Conservation (phyloP, 2,113 vertebrate genomes). For the Cyphomyrus discorhynchus region DNA sequence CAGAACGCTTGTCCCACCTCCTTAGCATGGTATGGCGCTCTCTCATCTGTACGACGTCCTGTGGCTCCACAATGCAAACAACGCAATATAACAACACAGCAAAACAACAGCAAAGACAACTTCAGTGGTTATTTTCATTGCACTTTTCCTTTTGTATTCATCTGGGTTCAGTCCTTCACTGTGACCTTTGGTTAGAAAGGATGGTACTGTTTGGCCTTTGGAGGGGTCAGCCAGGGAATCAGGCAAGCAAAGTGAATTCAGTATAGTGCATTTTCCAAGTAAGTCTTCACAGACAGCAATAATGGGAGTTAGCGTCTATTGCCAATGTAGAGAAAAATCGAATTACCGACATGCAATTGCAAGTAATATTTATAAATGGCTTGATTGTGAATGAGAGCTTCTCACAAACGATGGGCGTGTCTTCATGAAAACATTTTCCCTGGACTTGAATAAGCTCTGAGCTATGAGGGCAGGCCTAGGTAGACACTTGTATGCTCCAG, state of each 20-base stretch:
- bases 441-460: neutral
- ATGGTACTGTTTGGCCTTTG: neutral
- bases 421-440: neutral
- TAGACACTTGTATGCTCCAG: neutral
- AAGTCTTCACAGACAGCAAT: neutral
- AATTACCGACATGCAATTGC: neutral
- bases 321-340: neutral
- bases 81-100: neutral
- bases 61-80: neutral
- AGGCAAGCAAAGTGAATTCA: neutral
- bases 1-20: neutral
- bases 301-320: neutral
- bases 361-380: neutral
- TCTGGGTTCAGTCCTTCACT: neutral
- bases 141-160: neutral
- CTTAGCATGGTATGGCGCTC: neutral
- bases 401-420: neutral
- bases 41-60: neutral
- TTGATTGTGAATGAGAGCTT: neutral
- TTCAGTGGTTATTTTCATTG: neutral
- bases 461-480: neutral
- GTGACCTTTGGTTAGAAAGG: neutral
- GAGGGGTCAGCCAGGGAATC: neutral
- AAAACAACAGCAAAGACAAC: neutral
- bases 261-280: neutral